Evolutionary conservation across 2,797 vertebrate genomes (phyloP).

Genomic region (Peromyscus nudipes): DNA sequence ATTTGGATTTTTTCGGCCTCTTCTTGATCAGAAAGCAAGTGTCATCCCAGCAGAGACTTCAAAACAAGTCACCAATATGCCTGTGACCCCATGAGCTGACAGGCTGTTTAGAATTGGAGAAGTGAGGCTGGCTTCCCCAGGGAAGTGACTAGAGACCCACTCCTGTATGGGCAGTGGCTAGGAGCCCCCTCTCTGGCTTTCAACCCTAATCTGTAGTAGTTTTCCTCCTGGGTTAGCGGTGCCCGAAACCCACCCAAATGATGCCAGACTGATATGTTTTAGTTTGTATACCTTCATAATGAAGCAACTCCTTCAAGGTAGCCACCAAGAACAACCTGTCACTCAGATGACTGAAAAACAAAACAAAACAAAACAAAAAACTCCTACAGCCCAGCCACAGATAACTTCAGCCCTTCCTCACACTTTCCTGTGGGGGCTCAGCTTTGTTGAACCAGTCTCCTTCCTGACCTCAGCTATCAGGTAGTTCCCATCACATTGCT

Average conservation of each 20-base stretch:
- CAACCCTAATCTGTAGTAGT: neutral
- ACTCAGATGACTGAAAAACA: neutral
- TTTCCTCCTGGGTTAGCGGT: neutral
- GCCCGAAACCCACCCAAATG: constrained; percentile 13
- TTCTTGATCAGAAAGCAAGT: constrained; percentile 64
- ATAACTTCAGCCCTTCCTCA: neutral
- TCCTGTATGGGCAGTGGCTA: neutral
- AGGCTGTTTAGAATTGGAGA: neutral
- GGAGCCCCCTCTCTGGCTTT: constrained; percentile 20
- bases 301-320: neutral
- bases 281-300: neutral
- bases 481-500: neutral
- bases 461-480: neutral
- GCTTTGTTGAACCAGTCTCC: neutral
- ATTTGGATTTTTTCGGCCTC: neutral
- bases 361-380: neutral
- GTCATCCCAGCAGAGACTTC: constrained; percentile 69
- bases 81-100: constrained; percentile 42
- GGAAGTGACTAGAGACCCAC: neutral
- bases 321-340: neutral
- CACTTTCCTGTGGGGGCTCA: neutral
- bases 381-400: neutral
- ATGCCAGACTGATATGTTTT: neutral
- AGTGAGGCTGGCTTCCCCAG: neutral
- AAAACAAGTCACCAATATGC: constrained; percentile 73